These are phyloP conservation scores for Radopholus similis DNA, from an alignment of 1,140 invertebrate genomes.

Conservation along the genomic window DNA sequence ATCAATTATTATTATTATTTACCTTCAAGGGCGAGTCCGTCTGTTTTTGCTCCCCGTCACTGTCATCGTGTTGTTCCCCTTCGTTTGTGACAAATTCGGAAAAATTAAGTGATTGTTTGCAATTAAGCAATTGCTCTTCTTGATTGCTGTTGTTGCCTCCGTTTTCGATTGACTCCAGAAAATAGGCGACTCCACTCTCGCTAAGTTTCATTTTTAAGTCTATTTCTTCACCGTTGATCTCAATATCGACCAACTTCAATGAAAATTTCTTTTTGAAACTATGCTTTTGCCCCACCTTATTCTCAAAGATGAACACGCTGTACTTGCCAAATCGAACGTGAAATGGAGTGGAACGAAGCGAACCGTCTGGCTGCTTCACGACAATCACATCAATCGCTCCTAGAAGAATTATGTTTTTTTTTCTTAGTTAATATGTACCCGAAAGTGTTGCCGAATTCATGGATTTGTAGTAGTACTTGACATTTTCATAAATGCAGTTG, in stretches of 20 bases:
- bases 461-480: conserved; percentile 50
- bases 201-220: conserved; percentile 95
- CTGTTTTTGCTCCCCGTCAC: conserved; percentile 52
- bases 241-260: conserved; percentile 81
- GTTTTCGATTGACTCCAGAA: conserved; percentile 91
- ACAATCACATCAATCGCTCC: conserved; percentile 96
- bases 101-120: no score
- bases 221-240: conserved; percentile 88
- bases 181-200: conserved; percentile 96
- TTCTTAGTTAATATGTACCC: no score
- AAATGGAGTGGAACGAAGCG: conserved; percentile 90
- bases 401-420: no score
- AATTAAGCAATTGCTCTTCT: no score
- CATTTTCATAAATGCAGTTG: conserved; percentile 46
- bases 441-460: conserved; percentile 58
- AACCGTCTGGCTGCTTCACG: conserved; percentile 90
- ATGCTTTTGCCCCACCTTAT: conserved; percentile 72
- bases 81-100: no score
- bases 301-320: conserved; percentile 84
- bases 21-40: no score
- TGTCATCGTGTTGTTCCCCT: conserved; percentile 53
- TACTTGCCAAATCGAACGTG: conserved; percentile 98
- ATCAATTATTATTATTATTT: not conserved
- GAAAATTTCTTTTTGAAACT: conserved; percentile 19
- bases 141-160: no score